Percentiles rank a stretch among this genome's conserved stretches.
Evolutionary conservation across 2,888 invertebrate species (phyloP).

Genomic region (Campoletis raptor): DNA sequence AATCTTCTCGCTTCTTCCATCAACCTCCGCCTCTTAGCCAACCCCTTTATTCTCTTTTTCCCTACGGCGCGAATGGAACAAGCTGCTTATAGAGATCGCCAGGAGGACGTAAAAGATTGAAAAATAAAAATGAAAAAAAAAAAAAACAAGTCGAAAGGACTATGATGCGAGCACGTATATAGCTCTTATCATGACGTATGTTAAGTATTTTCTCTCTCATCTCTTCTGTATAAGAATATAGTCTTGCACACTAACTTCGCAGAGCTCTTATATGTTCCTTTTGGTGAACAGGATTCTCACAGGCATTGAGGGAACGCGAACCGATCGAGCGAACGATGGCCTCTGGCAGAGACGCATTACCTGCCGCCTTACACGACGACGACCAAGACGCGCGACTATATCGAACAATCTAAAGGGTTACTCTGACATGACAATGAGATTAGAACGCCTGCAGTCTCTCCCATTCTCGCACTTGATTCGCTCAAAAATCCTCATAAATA

Average conservation of each 20-base stretch:
- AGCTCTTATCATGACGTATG: conserved; percentile 66
- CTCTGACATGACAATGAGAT: conserved; percentile 65
- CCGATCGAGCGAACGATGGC: conserved; percentile 71
- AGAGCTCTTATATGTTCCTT: not conserved
- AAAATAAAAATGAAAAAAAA: not conserved
- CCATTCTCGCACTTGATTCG: not conserved
- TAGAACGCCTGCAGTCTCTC: conserved; percentile 48
- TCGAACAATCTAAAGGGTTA: conserved; percentile 61
- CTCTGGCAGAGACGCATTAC: conserved; percentile 75
- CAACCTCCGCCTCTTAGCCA: not conserved
- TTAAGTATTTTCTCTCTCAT: conserved; percentile 58
- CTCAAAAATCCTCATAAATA: conserved; percentile 35
- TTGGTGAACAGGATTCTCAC: conserved; percentile 39
- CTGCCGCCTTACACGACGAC: conserved; percentile 61
- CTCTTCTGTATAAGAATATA: conserved; percentile 21
- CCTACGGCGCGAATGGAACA: conserved; percentile 12
- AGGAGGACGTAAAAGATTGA: conserved; percentile 14
- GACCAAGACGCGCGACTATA: conserved; percentile 58
- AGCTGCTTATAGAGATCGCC: conserved; percentile 6
- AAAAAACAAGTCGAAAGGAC: conserved; percentile 33
- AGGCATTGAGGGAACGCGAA: conserved; percentile 49
- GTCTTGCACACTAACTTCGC: conserved; percentile 8
- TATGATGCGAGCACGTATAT: conserved; percentile 51
- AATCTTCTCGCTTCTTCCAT: conserved; percentile 35
- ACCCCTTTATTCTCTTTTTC: conserved; percentile 6